Conservation (phyloP, 2,888 invertebrate species). For the Hirtodrosophila trivittata region DNA sequence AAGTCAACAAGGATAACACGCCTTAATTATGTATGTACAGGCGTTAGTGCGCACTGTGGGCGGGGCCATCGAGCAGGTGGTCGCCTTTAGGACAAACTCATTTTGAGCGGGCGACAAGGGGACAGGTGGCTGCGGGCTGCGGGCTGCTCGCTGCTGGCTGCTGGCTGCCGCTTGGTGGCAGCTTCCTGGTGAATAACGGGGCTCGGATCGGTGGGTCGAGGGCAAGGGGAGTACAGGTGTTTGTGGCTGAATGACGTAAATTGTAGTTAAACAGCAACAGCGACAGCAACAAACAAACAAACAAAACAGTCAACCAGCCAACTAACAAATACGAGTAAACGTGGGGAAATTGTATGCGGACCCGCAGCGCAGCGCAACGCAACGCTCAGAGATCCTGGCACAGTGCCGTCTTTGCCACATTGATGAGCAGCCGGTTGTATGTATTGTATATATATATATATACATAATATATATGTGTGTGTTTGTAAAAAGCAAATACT, state of each 20-base stretch:
- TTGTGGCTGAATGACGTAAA: constrained; percentile 64
- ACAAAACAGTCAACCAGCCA: constrained; percentile 49
- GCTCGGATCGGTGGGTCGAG: background rate
- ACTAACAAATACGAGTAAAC: constrained; percentile 46
- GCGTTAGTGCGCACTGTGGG: constrained; percentile 56
- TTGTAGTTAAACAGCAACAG: constrained; percentile 55
- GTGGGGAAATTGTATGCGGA: constrained; percentile 28
- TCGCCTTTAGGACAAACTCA: constrained; percentile 32
- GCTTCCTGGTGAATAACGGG: background rate
- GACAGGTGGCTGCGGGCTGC: background rate
- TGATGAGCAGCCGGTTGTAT: constrained; percentile 37
- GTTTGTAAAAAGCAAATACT: constrained; percentile 54
- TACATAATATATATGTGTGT: background rate
- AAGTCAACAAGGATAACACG: constrained; percentile 73
- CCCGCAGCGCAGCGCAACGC: constrained; percentile 20
- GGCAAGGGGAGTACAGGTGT: constrained; percentile 40
- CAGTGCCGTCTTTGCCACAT: constrained; percentile 30
- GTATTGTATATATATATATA: background rate
- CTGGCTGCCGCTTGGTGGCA: background rate
- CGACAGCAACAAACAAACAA: constrained; percentile 23
- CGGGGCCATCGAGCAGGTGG: constrained; percentile 31
- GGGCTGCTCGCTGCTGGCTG: background rate
- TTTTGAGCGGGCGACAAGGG: background rate
- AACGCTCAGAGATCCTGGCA: constrained; percentile 28
- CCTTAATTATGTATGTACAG: constrained; percentile 72